Evolutionary conservation across 2,113 vertebrate species (phyloP).

Genomic region (Hymenochirus boettgeri): DNA sequence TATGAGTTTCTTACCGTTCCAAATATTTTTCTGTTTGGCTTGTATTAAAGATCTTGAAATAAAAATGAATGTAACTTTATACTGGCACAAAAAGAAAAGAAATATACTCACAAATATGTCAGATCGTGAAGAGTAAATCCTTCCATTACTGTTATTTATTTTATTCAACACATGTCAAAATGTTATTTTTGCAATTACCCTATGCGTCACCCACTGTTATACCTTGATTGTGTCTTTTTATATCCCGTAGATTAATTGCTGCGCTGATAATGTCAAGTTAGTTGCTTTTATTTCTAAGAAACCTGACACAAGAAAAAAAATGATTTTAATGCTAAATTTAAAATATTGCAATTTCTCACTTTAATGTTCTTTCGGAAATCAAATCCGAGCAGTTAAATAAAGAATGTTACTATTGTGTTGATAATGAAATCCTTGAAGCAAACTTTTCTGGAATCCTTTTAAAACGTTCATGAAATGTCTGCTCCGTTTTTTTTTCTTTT

Average conservation of each 20-base stretch:
- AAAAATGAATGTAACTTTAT: slow-evolving; percentile 66
- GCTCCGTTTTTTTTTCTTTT: no score
- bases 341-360: no score
- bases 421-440: no score
- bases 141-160: background rate
- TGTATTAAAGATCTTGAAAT: slow-evolving; percentile 56
- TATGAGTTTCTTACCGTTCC: slow-evolving; percentile 78
- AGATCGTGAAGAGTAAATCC: slow-evolving; percentile 40
- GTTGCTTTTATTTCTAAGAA: slow-evolving; percentile 16
- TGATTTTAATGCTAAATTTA: background rate
- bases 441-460: no score
- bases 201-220: slow-evolving; percentile 4
- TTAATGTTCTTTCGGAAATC: no score
- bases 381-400: no score
- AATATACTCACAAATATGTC: slow-evolving; percentile 52
- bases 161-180: slow-evolving; percentile 3
- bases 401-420: no score
- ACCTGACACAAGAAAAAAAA: background rate
- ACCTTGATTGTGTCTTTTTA: background rate
- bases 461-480: no score
- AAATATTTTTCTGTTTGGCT: slow-evolving; percentile 82
- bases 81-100: slow-evolving; percentile 63
- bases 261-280: slow-evolving; percentile 7
- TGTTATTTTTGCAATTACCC: slow-evolving; percentile 12
- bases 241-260: slow-evolving; percentile 32